phyloP scores from a whole-genome alignment of 2,113 vertebrate genomes.

The Clarias batrachus region DNA sequence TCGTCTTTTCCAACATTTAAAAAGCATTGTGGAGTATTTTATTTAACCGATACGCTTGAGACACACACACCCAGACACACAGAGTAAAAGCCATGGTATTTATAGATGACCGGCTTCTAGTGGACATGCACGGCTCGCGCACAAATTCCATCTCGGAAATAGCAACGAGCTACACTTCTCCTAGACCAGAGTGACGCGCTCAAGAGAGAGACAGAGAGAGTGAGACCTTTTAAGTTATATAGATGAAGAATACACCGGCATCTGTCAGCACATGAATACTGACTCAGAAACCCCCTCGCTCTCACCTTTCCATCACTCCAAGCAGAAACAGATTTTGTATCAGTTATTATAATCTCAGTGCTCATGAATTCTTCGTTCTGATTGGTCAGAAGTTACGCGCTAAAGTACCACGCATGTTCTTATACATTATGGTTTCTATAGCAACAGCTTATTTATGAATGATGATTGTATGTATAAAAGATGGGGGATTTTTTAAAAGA shows the following conservation, averaged over 20 bases:
- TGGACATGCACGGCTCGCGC: not conserved
- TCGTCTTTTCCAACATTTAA: not conserved
- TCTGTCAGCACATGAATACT: not conserved
- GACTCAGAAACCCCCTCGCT: not conserved
- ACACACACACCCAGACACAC: not conserved
- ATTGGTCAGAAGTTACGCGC: not conserved
- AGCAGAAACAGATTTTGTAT: not conserved
- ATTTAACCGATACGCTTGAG: not conserved
- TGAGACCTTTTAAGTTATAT: no score
- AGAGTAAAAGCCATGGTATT: not conserved
- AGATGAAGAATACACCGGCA: not conserved
- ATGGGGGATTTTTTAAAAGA: not conserved
- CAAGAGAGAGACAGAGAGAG: not conserved
- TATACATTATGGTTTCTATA: not conserved
- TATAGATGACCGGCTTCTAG: constrained; percentile 4
- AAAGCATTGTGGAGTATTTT: not conserved
- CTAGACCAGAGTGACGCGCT: no score
- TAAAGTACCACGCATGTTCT: not conserved
- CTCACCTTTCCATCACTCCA: not conserved
- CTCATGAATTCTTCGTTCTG: not conserved
- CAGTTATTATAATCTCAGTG: not conserved
- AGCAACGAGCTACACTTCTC: not conserved
- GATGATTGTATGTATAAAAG: not conserved
- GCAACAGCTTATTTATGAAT: not conserved
- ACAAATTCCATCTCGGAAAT: constrained; percentile 21